Conservation (phyloP, 2,113 vertebrate species). For the Vulpes ferrilata region DNA sequence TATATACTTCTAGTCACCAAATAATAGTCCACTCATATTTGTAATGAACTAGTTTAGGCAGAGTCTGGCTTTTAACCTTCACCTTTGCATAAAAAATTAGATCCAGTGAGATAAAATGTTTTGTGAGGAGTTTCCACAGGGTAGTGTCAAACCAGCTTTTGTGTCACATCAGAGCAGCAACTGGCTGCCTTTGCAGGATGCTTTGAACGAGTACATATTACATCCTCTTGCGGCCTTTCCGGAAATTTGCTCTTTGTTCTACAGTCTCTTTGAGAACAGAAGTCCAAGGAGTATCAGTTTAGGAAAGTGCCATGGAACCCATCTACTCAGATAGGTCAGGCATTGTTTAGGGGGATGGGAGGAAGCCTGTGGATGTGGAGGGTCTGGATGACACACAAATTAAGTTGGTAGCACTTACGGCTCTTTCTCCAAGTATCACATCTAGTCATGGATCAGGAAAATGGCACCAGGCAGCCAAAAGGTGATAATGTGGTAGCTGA, state of each 20-base stretch:
- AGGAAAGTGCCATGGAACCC: not conserved
- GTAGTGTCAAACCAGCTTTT: not conserved
- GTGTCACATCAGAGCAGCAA: not conserved
- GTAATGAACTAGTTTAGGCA: not conserved
- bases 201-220: not conserved
- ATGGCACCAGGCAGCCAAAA: not conserved
- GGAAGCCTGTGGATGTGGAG: not conserved
- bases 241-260: constrained; percentile 14
- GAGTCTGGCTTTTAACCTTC: not conserved
- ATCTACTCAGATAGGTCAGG: not conserved
- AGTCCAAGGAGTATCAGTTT: not conserved
- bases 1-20: not conserved
- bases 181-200: not conserved
- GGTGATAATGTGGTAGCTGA: not conserved
- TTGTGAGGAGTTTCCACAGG: not conserved
- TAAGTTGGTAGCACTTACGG: not conserved
- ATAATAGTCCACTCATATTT: not conserved
- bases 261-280: not conserved
- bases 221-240: not conserved
- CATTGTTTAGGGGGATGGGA: not conserved
- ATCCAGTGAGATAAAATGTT: not conserved
- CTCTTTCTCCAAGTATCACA: not conserved
- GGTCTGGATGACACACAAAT: not conserved
- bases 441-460: not conserved
- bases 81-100: not conserved